These are phyloP conservation scores for Neodiprion lecontei DNA, from an alignment of 1,140 invertebrate species.

Conservation along the genomic window DNA sequence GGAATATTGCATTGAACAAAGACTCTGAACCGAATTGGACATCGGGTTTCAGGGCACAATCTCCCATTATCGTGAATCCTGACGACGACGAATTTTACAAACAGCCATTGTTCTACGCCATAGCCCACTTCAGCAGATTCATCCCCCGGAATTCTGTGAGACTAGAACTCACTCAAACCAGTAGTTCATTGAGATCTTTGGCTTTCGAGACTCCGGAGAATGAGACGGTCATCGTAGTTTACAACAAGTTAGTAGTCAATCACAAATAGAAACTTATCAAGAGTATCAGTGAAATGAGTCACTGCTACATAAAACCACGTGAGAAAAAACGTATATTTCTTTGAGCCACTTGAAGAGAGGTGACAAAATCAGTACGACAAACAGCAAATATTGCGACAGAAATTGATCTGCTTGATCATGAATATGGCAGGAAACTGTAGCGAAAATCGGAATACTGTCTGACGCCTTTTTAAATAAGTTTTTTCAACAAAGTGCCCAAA, in stretches of 20 bases:
- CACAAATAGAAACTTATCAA: too few species aligned
- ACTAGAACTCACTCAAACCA: conserved; percentile 37
- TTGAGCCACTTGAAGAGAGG: too few species aligned
- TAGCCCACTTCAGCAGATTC: conserved; percentile 75
- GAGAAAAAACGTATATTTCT: too few species aligned
- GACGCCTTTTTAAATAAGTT: too few species aligned
- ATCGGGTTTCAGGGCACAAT: conserved; percentile 73
- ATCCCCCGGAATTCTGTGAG: conserved; percentile 59
- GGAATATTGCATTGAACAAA: conserved; percentile 74
- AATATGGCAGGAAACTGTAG: too few species aligned
- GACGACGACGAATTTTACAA: conserved; percentile 70
- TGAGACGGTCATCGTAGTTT: conserved; percentile 57
- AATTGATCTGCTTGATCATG: too few species aligned
- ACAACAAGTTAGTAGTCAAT: conserved; percentile 56
- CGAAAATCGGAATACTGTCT: too few species aligned
- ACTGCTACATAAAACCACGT: background rate
- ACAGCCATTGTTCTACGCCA: conserved; percentile 76
- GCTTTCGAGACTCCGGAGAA: conserved; percentile 63
- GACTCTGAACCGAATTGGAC: conserved; percentile 75
- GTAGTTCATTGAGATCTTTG: conserved; percentile 40
- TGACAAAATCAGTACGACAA: conserved; percentile 12
- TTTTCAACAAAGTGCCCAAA: too few species aligned
- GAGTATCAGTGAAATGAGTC: too few species aligned
- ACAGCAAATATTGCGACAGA: background rate
- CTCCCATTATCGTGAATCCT: conserved; percentile 71